Conservation (phyloP, 1,140 invertebrate genomes). For the Dreissena polymorpha region DNA sequence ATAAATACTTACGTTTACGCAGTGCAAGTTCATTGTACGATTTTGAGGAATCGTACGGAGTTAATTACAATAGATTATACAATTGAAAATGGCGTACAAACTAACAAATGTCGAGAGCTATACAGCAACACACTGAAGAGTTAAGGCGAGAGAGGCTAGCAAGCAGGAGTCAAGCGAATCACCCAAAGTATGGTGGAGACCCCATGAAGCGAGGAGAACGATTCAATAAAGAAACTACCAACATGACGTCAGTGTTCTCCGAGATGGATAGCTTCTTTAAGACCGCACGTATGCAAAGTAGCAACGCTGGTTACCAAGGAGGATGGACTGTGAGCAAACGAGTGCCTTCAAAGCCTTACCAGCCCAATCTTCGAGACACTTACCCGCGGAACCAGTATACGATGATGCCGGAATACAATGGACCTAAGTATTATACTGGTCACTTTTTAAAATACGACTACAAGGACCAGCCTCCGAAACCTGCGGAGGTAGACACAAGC, state of each 20-base stretch:
- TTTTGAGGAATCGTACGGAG: too few relatives aligned
- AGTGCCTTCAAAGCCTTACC: conserved; percentile 28
- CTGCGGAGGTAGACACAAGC: background rate
- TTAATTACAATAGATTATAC: too few relatives aligned
- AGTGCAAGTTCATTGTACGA: too few relatives aligned
- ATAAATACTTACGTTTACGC: too few relatives aligned
- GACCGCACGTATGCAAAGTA: conserved; percentile 26
- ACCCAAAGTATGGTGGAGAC: background rate
- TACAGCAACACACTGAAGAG: conserved; percentile 29
- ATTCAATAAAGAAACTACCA: conserved; percentile 14
- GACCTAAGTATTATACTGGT: conserved; percentile 47
- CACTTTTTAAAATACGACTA: conserved; percentile 40
- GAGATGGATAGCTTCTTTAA: conserved; percentile 31
- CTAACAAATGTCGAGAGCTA: conserved; percentile 13
- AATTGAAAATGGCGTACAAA: too few relatives aligned
- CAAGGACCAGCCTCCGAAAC: conserved; percentile 23
- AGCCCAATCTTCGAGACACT: conserved; percentile 25
- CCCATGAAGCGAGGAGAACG: conserved; percentile 4
- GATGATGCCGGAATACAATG: conserved; percentile 41
- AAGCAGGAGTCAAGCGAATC: background rate
- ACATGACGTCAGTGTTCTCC: conserved; percentile 28
- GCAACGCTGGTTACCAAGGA: background rate
- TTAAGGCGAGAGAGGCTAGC: conserved; percentile 14
- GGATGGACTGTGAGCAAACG: conserved; percentile 37
- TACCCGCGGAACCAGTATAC: conserved; percentile 54